phyloP scores from a whole-genome alignment of 1,140 invertebrate genomes.

The Tetragnatha versicolor region DNA sequence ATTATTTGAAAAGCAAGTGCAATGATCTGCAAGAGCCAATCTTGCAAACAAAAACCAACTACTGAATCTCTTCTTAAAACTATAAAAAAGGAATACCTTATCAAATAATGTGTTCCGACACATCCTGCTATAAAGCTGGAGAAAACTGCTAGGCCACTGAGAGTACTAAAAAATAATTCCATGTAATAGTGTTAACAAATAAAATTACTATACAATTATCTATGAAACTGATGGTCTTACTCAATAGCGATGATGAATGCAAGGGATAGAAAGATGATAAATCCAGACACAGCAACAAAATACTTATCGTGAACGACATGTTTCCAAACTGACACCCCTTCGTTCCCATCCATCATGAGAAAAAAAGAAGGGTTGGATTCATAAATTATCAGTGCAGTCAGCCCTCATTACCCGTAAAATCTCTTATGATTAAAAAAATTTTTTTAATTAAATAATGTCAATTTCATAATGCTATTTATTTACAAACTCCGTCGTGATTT shows the following conservation, averaged over 20 bases:
- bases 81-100: neutral
- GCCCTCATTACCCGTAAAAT: too few species aligned
- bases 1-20: neutral
- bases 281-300: slow-evolving; percentile 1
- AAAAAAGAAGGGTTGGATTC: too few species aligned
- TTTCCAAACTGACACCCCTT: slow-evolving; percentile 35
- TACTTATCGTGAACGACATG: slow-evolving; percentile 11
- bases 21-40: neutral
- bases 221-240: neutral
- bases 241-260: slow-evolving; percentile 3
- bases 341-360: slow-evolving; percentile 43
- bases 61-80: neutral
- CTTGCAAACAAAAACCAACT: neutral
- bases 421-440: too few species aligned
- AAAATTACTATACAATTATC: neutral
- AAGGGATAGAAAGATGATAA: slow-evolving; percentile 9
- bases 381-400: too few species aligned
- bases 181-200: neutral
- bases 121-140: slow-evolving; percentile 23
- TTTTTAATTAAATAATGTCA: too few species aligned
- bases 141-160: slow-evolving; percentile 18
- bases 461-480: too few species aligned
- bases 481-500: too few species aligned
- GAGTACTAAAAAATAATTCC: neutral
- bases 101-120: slow-evolving; percentile 21